Conservation (phyloP, 2,888 invertebrate genomes). For the Gibbula magus region DNA sequence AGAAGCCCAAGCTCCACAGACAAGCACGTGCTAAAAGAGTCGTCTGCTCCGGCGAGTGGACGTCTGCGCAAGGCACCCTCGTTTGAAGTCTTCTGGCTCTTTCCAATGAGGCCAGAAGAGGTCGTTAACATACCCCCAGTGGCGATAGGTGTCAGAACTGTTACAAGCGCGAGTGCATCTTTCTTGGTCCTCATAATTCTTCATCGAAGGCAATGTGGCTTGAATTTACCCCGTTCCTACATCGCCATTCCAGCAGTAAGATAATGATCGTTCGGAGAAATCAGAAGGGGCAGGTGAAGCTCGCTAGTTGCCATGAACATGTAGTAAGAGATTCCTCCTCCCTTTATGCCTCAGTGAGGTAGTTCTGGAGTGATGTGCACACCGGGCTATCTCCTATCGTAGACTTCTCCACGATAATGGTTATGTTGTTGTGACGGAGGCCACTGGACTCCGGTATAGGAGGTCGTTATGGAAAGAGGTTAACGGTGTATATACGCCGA, state of each 20-base stretch:
- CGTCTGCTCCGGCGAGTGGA: no score
- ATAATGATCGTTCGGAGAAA: constrained; percentile 6
- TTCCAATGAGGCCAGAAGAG: neutral
- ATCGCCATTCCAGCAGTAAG: neutral
- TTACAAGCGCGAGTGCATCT: constrained; percentile 5
- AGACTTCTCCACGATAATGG: neutral
- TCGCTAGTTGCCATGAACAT: neutral
- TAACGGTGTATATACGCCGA: no score
- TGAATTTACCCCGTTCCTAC: constrained; percentile 6
- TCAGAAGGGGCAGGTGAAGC: neutral
- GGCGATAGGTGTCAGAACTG: neutral
- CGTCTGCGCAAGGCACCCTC: neutral
- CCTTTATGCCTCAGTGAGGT: neutral
- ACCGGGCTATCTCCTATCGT: neutral
- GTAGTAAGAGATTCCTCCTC: neutral
- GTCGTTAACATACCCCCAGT: constrained; percentile 17
- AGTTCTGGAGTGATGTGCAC: neutral
- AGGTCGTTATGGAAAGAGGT: neutral
- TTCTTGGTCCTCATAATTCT: neutral
- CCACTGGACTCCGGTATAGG: neutral
- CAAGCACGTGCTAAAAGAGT: no score
- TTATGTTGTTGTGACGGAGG: neutral
- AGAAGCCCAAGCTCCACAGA: no score
- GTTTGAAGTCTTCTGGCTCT: neutral
- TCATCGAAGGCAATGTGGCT: constrained; percentile 16